Evolutionary conservation across 1,140 invertebrate genomes (phyloP), one percentile per base, ranked within the genome.

Genomic region (Ganaspis sp.): DNA sequence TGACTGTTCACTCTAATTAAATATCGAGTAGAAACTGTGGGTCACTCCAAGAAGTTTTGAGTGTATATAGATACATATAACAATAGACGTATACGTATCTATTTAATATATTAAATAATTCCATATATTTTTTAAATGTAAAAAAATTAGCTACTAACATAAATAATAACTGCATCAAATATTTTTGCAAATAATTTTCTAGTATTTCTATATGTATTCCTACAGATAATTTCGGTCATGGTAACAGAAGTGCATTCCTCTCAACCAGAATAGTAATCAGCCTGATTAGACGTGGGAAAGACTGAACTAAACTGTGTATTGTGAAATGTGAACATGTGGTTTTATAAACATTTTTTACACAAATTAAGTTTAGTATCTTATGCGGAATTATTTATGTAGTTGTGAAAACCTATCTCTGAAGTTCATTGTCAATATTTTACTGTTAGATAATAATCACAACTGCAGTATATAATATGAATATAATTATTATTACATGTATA

Each of bases 201-300:
- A 49, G 3, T 49, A 49, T 29, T 29, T 29, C 1, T 64, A n/a
- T 12, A 64, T n/a, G n/a, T n/a, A 29, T 9, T 64, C 23, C 29
- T 64, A 4, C 29, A 34, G 21, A 21, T 26, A 64, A 64, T 64
- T 34, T 64, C 58, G 58, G 58, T 64, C 58, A 64, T 26, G 58
- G 58, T 64, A 64, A 64, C 23, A 29, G 15, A n/a, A 64, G 58
- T 64, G 26, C 26, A 64, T 64, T 64, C 58, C 26, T 64, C 23
- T 64, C 21, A n/a, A 64, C 23, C 12, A 8, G 26, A 49, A 49
- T 34, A 64, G 23, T 34, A 64, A 64, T 64, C 58, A 26, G 58
- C 58, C 9, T 64, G 21, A 64, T 64, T 64, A 64, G 26, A 64
- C 58, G 58, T 64, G 58, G 58, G 23, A 64, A 64, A 64, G 11